Percentiles rank a stretch among this genome's conserved stretches.
These are phyloP conservation scores for Scotopteryx bipunctaria DNA, from an alignment of 2,888 invertebrate species.

Conservation along the genomic window DNA sequence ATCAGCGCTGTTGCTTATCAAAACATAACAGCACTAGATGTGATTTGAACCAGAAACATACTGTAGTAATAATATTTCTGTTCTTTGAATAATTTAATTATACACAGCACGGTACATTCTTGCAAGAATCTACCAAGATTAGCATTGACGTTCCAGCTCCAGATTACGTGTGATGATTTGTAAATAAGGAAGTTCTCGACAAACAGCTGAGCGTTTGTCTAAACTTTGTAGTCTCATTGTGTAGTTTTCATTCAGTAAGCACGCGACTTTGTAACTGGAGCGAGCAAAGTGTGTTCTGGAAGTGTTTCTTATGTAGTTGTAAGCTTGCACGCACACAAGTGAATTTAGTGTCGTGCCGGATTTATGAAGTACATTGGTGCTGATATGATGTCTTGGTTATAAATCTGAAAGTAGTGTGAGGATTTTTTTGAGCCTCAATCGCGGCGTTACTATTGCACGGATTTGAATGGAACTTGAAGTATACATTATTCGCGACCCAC, in stretches of 20 bases:
- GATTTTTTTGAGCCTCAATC: too few relatives aligned
- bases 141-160: conserved; percentile 6
- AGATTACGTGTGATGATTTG: background rate
- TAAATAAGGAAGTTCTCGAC: conserved; percentile 20
- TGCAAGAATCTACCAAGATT: conserved; percentile 6
- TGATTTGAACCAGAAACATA: background rate
- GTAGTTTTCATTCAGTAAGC: conserved; percentile 24
- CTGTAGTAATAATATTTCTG: conserved; percentile 6
- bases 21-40: too few relatives aligned
- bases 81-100: conserved; percentile 13
- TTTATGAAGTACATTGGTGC: background rate
- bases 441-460: too few relatives aligned
- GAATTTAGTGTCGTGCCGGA: conserved; percentile 1
- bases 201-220: conserved; percentile 13
- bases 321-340: conserved; percentile 16
- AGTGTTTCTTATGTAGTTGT: conserved; percentile 32
- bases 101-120: background rate
- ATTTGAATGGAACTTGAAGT: too few relatives aligned
- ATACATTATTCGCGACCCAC: too few relatives aligned
- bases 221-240: conserved; percentile 26
- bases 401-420: too few relatives aligned
- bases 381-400: too few relatives aligned
- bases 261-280: conserved; percentile 31
- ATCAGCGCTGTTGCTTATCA: too few relatives aligned
- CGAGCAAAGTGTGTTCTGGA: conserved; percentile 24